Conservation (phyloP, 1,140 invertebrate genomes). For the Lasioglossum baleicum region DNA sequence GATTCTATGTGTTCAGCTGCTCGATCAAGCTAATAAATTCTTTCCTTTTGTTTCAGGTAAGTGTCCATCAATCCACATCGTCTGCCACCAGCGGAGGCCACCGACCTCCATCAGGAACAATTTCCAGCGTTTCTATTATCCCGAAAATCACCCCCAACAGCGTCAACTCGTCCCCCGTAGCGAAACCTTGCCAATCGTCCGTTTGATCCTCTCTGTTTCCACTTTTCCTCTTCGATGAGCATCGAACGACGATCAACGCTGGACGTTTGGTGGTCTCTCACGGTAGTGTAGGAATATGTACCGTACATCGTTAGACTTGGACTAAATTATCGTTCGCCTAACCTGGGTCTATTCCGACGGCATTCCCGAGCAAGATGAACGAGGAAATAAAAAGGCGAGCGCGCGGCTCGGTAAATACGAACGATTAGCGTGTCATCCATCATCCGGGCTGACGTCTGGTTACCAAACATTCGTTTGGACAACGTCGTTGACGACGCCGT, state of each 20-base stretch:
- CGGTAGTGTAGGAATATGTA: no score
- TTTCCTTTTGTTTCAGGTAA: constrained; percentile 35
- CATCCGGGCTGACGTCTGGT: constrained; percentile 63
- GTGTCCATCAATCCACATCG: background rate
- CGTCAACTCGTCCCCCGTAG: no score
- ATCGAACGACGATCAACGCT: background rate
- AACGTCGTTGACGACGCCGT: constrained; percentile 54
- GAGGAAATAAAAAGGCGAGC: constrained; percentile 53
- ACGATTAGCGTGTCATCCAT: constrained; percentile 73
- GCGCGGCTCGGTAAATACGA: constrained; percentile 66
- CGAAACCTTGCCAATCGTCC: no score
- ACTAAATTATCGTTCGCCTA: constrained; percentile 8
- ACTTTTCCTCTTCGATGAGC: background rate
- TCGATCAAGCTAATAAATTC: background rate
- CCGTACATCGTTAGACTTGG: background rate
- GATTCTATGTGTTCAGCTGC: no score
- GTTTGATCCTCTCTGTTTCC: background rate
- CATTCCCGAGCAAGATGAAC: constrained; percentile 21
- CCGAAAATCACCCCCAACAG: no score
- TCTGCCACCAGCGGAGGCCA: no score
- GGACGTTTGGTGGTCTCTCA: background rate
- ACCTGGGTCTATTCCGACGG: constrained; percentile 29
- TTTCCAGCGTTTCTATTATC: no score
- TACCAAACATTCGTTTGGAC: constrained; percentile 62
- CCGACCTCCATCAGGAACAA: no score